Base-by-base conservation (phyloP, 2,113 vertebrate genomes). In the Isurus oxyrinchus region DNA sequence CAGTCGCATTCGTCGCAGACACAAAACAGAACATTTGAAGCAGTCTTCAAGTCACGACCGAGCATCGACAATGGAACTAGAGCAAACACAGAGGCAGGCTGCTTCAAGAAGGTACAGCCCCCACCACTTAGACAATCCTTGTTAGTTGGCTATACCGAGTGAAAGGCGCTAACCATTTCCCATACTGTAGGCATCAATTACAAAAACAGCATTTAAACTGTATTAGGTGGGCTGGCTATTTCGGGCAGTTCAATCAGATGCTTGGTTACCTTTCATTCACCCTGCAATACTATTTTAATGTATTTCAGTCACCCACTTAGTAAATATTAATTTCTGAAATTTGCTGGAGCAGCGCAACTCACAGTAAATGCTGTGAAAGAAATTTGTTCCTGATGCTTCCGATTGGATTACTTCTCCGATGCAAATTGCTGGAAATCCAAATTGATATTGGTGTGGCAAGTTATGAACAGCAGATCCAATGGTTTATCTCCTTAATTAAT, bases 11-110 rank as follows among this genome's bases (percentile, higher is more conserved):
- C 98, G 98, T 0, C 97, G 99, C 0, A 97, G 98, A 69, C 99
- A 99, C 98, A 99, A 99, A 97, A 99, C 99, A 0, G 99, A 99
- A 97, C 99, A 96, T 0, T 98, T 99, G 5, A 99, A 99, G 96
- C 99, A 99, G 96, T 98, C 98, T 11, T 98, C 98, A 97, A 99
- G 98, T 97, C 98, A 98, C 86, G 98, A 99, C 97, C 98, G 97
- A 96, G 97, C 97, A 13, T 98, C 97, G 63, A 97, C 98, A 49
- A 97, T 97, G 96, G 98, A 99, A 86, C 97, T 98, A 96, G 98
- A 99, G 84, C 99, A 99, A 97, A 98, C 98, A 59, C 99, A 99
- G 96, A 99, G 99, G 99, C 98, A 95, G 96, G 97, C 5, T 35
- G 69, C 69, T 96, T 76, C 88, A 76, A 93, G 93, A 79, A 96